Evolutionary conservation across 2,888 invertebrate species (phyloP).

Genomic region (Xestia xanthographa): DNA sequence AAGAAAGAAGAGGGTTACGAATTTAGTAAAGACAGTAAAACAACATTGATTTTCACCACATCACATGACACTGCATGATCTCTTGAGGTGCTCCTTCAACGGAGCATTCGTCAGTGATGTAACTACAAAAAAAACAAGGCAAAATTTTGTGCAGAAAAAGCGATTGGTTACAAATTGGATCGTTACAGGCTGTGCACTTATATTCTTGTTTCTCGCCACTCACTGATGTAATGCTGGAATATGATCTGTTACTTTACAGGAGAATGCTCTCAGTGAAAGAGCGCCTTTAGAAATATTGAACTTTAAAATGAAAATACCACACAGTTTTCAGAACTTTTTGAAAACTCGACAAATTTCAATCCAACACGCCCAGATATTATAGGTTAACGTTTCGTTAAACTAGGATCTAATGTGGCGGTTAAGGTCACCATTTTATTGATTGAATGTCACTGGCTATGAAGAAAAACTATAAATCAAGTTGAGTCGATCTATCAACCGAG

Average conservation of each 20-base stretch:
- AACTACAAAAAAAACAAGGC: neutral
- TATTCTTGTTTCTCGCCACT: neutral
- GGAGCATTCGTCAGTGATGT: neutral
- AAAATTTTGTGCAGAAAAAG: neutral
- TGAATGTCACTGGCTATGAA: conserved; percentile 43
- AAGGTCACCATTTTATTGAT: conserved; percentile 42
- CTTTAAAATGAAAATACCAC: neutral
- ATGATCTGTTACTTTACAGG: neutral
- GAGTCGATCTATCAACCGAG: conserved; percentile 56
- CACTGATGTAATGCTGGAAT: neutral
- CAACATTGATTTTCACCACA: neutral
- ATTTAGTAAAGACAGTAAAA: neutral
- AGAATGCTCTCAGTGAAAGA: neutral
- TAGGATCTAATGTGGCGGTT: conserved; percentile 8
- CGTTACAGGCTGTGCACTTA: neutral
- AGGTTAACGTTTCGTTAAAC: conserved; percentile 23
- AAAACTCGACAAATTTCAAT: neutral
- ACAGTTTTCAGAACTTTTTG: neutral
- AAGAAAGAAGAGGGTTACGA: neutral
- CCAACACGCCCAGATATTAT: neutral
- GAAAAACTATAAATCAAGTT: conserved; percentile 60
- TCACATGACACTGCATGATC: neutral
- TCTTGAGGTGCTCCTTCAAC: neutral
- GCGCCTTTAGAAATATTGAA: neutral
- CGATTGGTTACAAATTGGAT: neutral